Base-by-base conservation (phyloP, 2,113 vertebrate species). In the Amazona vittata region DNA sequence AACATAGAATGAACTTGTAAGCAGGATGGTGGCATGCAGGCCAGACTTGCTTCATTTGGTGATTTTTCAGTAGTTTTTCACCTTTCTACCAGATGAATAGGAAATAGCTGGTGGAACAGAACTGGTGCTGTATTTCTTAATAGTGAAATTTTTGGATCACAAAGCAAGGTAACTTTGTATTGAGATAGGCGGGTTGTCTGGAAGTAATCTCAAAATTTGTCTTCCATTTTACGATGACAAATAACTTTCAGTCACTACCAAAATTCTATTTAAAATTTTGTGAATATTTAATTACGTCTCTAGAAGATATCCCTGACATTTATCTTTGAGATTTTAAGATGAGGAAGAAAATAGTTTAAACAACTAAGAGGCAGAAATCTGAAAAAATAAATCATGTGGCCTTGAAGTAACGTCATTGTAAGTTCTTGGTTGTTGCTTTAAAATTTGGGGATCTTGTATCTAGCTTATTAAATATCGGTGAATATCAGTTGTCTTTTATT, bases 381-480 rank as follows among this genome's bases (percentile, higher is more conserved):
- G n/a, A 68, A 57, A 44, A 63, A 78, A 71, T 22, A 4, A 77
- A 41, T 57, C 12, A 12, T 4, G 5, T 69, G 81, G 28, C 81
- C 47, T 79, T 8, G 0, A 47, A 59, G 33, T 24, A 39, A 19
- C 8, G 8, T 6, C 10, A 2, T 7, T 6, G 37, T 55, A 39
- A 43, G 6, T 25, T 75, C 29, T 37, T 55, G 26, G 8, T 43
- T 14, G 6, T 39, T 74, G 14, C 8, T 41, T 41, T 6, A 3
- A 43, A 70, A 43, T 57, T 8, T 28, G 25, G 19, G 37, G 6
- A 21, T 20, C 7, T 74, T 41, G 1, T 68, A 10, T 29, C 28
- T 33, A 35, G 5, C 2, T 29, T 21, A 25, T 59, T 25, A 41
- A 64, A 33, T 52, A 9, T 3, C 0, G 0, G 5, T 46, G 11